Evolutionary conservation across 1,140 invertebrate genomes (phyloP).

Genomic region (Ruditapes philippinarum): DNA sequence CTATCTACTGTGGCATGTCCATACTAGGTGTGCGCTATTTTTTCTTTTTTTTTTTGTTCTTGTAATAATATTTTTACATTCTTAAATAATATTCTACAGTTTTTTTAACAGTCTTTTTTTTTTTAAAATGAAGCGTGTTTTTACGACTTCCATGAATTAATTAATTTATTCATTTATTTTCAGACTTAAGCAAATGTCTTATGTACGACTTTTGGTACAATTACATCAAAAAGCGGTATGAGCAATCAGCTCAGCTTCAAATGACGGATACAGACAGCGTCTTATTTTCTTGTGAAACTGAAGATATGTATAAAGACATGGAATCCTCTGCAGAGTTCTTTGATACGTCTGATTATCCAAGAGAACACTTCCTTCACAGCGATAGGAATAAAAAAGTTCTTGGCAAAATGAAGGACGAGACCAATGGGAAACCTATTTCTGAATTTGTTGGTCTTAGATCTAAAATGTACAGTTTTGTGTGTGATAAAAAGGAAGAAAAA

Average conservation of each 20-base stretch:
- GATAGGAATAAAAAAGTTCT: slow-evolving; percentile 87
- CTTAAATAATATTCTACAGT: neutral
- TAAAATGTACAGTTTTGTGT: slow-evolving; percentile 84
- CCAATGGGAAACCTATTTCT: slow-evolving; percentile 73
- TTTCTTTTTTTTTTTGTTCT: neutral
- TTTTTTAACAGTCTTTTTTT: neutral
- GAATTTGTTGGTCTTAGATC: slow-evolving; percentile 76
- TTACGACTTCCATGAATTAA: neutral
- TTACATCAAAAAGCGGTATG: slow-evolving; percentile 75
- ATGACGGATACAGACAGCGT: slow-evolving; percentile 87
- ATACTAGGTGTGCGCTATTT: slow-evolving; percentile 68
- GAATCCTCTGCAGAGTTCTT: neutral
- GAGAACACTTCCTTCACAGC: neutral
- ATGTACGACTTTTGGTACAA: slow-evolving; percentile 82
- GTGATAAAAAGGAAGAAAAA: slow-evolving; percentile 79
- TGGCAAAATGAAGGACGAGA: slow-evolving; percentile 88
- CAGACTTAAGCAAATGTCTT: slow-evolving; percentile 44
- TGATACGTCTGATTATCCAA: slow-evolving; percentile 41
- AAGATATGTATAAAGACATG: slow-evolving; percentile 73
- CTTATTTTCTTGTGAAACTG: slow-evolving; percentile 83
- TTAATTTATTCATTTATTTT: no score
- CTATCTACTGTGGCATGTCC: slow-evolving; percentile 76
- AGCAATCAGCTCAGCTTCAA: slow-evolving; percentile 72
- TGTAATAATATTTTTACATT: neutral
- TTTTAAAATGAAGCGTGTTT: neutral